Conservation (phyloP, 2,797 vertebrate genomes). For the Myotis myotis region DNA sequence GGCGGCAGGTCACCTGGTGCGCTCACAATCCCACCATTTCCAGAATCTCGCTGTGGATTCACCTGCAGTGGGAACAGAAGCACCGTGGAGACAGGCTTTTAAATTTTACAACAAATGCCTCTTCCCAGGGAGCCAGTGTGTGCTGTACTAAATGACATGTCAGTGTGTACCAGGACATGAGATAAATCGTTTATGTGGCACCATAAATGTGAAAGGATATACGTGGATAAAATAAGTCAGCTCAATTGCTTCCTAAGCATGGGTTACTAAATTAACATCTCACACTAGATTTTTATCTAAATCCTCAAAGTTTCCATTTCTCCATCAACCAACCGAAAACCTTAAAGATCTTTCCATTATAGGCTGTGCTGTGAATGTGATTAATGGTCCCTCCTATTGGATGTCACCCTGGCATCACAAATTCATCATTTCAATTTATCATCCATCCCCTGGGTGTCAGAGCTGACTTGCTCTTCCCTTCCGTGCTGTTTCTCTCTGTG, state of each 20-base stretch:
- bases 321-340: not conserved
- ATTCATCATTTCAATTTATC: conserved; percentile 25
- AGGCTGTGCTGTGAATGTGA: not conserved
- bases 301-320: conserved; percentile 6
- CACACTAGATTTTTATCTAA: not conserved
- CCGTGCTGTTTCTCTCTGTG: not conserved
- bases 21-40: no score
- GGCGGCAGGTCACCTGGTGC: accelerated
- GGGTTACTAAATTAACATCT: not conserved
- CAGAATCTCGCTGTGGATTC: accelerated
- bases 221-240: not conserved
- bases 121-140: not conserved
- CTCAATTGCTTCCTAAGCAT: not conserved
- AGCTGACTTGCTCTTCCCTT: not conserved
- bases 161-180: not conserved
- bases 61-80: no score
- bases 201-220: not conserved
- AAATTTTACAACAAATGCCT: not conserved
- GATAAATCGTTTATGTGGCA: not conserved
- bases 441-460: not conserved
- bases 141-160: not conserved
- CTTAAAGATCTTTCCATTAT: not conserved
- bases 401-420: not conserved
- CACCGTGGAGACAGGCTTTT: accelerated
- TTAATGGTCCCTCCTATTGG: not conserved